These are phyloP conservation scores for Xenus cinereus DNA, from an alignment of 2,113 vertebrate genomes.

Conservation along the genomic window DNA sequence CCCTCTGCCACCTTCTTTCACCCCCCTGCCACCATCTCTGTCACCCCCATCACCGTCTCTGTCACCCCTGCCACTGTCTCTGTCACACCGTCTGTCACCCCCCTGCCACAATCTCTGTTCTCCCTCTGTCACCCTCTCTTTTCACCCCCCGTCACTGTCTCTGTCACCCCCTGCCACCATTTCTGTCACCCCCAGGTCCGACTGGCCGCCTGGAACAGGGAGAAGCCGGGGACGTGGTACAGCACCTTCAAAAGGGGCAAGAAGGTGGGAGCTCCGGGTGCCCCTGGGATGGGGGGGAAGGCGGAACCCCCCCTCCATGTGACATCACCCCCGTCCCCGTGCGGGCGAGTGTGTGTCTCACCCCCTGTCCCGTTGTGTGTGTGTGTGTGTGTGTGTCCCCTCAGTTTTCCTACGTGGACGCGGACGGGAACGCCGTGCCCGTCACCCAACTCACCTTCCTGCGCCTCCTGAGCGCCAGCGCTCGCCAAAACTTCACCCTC, in stretches of 20 bases:
- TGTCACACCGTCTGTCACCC: too few species aligned
- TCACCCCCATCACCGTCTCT: too few species aligned
- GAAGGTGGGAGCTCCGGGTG: conserved; percentile 74
- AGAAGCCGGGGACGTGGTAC: conserved; percentile 89
- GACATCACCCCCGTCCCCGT: rapidly evolving
- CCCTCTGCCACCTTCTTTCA: not conserved
- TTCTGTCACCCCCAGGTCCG: conserved; percentile 76
- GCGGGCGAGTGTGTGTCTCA: not conserved
- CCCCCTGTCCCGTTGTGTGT: too few species aligned
- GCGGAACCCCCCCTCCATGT: too few species aligned
- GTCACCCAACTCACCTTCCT: conserved; percentile 91
- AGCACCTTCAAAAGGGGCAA: conserved; percentile 87
- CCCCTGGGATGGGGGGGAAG: too few species aligned
- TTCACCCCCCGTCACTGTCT: too few species aligned
- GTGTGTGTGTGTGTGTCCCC: too few species aligned
- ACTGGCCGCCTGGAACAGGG: conserved; percentile 87
- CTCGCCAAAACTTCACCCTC: conserved; percentile 84
- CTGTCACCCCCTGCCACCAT: not conserved
- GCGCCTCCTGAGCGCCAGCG: conserved; percentile 84
- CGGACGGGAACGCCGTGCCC: conserved; percentile 78
- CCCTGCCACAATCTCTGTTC: too few species aligned
- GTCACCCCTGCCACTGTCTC: too few species aligned
- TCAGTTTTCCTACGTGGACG: conserved; percentile 88
- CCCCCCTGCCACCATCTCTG: too few species aligned
- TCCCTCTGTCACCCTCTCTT: not conserved